A percentile compares a stretch with the other conserved stretches of the same genome.
phyloP scores from a whole-genome alignment of 1,140 invertebrate species.

The Mercenaria mercenaria region DNA sequence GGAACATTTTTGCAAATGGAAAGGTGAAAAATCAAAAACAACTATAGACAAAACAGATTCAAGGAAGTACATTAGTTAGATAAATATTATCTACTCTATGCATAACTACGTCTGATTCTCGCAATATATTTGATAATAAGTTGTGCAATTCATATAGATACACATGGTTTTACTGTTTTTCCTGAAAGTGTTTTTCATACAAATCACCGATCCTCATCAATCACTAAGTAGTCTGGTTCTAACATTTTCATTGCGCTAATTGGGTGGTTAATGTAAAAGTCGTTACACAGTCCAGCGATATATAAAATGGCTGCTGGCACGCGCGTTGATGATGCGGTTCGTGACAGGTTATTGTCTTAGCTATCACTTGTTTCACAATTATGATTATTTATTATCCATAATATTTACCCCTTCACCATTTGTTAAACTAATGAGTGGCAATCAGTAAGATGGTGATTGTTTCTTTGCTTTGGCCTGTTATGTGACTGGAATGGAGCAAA shows the following conservation, averaged over 20 bases:
- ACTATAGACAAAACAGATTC: not conserved
- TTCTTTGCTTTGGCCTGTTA: not conserved
- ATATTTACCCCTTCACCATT: conserved; percentile 18
- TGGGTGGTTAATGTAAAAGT: conserved; percentile 20
- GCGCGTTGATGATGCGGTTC: conserved; percentile 27
- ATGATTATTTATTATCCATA: conserved; percentile 23
- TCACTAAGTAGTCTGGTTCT: conserved; percentile 25
- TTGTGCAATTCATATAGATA: conserved; percentile 14
- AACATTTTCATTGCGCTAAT: conserved; percentile 37
- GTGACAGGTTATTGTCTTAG: conserved; percentile 37
- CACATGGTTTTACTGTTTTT: not conserved
- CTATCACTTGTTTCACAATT: conserved; percentile 32
- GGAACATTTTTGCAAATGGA: not conserved
- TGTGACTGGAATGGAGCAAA: no score
- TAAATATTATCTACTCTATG: not conserved
- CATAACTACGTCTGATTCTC: not conserved
- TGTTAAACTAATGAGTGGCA: conserved; percentile 19
- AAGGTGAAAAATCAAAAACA: not conserved
- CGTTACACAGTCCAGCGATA: conserved; percentile 30
- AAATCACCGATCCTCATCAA: conserved; percentile 6
- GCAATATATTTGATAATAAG: not conserved
- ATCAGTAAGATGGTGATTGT: not conserved
- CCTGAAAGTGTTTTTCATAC: not conserved
- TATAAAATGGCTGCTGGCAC: conserved; percentile 31
- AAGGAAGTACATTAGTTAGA: not conserved